Evolutionary conservation across 2,888 invertebrate species (phyloP).

Genomic region (Euproctis similis): DNA sequence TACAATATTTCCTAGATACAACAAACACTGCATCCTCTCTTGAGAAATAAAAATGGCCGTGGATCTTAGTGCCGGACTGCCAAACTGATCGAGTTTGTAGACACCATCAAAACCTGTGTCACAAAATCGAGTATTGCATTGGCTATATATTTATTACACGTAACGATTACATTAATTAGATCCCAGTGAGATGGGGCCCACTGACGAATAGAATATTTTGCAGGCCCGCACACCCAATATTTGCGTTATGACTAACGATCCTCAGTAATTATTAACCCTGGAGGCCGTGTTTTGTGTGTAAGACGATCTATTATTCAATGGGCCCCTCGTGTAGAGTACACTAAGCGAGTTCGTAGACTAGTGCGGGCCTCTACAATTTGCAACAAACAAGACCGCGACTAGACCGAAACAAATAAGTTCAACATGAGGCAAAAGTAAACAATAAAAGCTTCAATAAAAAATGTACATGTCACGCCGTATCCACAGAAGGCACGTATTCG

Average conservation of each 20-base stretch:
- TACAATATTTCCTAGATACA: constrained; percentile 69
- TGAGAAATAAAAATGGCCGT: constrained; percentile 23
- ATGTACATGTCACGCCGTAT: constrained; percentile 47
- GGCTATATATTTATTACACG: too few species aligned
- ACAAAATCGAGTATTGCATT: constrained; percentile 30
- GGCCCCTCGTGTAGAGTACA: constrained; percentile 10
- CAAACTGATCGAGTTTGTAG: constrained; percentile 13
- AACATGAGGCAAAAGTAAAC: constrained; percentile 36
- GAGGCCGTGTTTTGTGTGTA: too few species aligned
- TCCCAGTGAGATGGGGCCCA: constrained; percentile 14
- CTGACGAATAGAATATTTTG: too few species aligned
- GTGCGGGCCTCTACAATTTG: constrained; percentile 8
- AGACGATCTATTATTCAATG: not conserved
- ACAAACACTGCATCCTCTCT: constrained; percentile 48
- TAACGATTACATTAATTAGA: constrained; percentile 17
- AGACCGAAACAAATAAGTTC: constrained; percentile 20
- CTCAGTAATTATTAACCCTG: too few species aligned
- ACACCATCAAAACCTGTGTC: constrained; percentile 29
- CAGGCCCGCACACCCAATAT: too few species aligned
- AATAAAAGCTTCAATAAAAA: constrained; percentile 43
- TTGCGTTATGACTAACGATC: too few species aligned
- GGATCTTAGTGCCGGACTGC: constrained; percentile 26
- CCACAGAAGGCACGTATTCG: constrained; percentile 64
- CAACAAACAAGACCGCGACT: constrained; percentile 10
- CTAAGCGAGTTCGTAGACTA: constrained; percentile 17